phyloP scores from a whole-genome alignment of 2,797 vertebrate species.

The Danio kyathit region DNA sequence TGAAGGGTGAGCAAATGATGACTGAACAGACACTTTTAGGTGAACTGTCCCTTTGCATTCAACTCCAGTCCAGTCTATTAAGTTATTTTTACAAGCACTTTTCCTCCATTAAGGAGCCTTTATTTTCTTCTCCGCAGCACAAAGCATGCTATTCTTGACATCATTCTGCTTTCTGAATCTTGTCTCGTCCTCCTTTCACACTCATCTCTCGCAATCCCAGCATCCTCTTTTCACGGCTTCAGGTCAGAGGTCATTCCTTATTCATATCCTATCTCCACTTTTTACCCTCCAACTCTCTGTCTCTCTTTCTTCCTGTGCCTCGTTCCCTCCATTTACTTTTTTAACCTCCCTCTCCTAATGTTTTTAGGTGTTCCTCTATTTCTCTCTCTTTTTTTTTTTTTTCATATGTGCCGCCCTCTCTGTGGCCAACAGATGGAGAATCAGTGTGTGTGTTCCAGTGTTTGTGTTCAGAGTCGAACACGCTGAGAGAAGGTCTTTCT shows the following conservation, averaged over 20 bases:
- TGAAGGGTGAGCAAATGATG: not conserved
- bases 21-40: not conserved
- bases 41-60: constrained; percentile 8
- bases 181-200: constrained; percentile 20
- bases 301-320: not conserved
- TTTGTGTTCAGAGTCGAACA: constrained; percentile 58
- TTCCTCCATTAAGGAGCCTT: constrained; percentile 18
- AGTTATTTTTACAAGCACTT: constrained; percentile 49
- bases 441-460: constrained; percentile 62
- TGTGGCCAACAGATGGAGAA: constrained; percentile 61
- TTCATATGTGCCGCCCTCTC: constrained; percentile 1
- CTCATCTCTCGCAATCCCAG: constrained; percentile 32
- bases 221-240: constrained; percentile 17
- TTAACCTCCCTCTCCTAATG: not conserved
- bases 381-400: constrained; percentile 15
- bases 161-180: constrained; percentile 44
- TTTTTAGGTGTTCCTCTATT: constrained; percentile 27
- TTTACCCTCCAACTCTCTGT: not conserved
- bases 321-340: constrained; percentile 17
- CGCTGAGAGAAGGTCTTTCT: constrained; percentile 50
- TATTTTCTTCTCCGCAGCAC: constrained; percentile 11
- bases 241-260: constrained; percentile 36
- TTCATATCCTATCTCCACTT: not conserved
- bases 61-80: not conserved
- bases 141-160: constrained; percentile 22